Percentiles rank a stretch among this genome's conserved stretches.
Evolutionary conservation across 2,113 vertebrate species (phyloP).

Genomic region (cattle (Bos taurus)): ARS-UCD2.0 NC_037346.1:34874501-34875000

Average conservation of each 20-base stretch:
- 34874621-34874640: background rate
- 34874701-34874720: background rate
- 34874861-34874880: background rate
- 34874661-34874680: background rate
- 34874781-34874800: rapidly evolving
- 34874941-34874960: background rate
- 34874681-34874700: background rate
- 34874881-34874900: too few species aligned
- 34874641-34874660: background rate
- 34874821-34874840: background rate
- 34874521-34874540: background rate
- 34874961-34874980: background rate
- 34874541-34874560: background rate
- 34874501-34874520: slow-evolving; percentile 92
- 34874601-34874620: background rate
- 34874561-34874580: background rate
- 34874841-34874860: background rate
- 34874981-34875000: background rate
- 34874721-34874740: background rate
- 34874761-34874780: background rate
- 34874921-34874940: background rate
- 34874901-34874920: background rate
- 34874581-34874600: rapidly evolving
- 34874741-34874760: background rate
- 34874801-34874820: background rate